A percentile compares a stretch with the other conserved stretches of the same genome.
Conservation (phyloP, 2,888 invertebrate species). For the Osmoderma eremita region DNA sequence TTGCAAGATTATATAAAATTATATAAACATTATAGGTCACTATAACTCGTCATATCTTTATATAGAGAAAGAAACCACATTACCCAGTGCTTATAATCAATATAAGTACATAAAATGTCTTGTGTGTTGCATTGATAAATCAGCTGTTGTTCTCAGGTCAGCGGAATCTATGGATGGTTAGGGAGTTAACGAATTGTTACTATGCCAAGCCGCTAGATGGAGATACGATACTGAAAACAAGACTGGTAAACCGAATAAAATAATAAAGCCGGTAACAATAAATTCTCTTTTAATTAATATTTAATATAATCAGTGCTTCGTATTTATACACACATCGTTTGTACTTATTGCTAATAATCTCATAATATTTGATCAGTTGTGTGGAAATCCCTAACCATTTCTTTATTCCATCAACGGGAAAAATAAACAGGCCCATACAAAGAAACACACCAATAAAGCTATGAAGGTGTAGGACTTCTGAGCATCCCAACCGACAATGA, state of each 20-base stretch:
- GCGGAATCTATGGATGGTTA: too few relatives aligned
- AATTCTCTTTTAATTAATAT: neutral
- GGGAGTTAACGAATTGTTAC: too few relatives aligned
- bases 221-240: too few relatives aligned
- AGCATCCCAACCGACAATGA: constrained; percentile 64
- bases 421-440: constrained; percentile 65
- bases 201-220: too few relatives aligned
- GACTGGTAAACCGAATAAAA: too few relatives aligned
- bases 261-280: too few relatives aligned
- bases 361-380: constrained; percentile 40
- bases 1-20: too few relatives aligned
- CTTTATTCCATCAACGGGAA: constrained; percentile 58
- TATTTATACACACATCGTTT: neutral
- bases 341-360: constrained; percentile 39
- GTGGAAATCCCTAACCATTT: neutral
- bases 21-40: too few relatives aligned
- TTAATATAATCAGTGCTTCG: constrained; percentile 10
- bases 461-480: constrained; percentile 62
- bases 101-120: too few relatives aligned
- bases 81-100: neutral
- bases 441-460: constrained; percentile 59
- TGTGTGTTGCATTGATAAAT: too few relatives aligned
- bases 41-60: neutral
- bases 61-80: neutral
- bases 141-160: too few relatives aligned